phyloP scores from a whole-genome alignment of 92 coral and sea anemone species.

The Bergia sp. region DNA sequence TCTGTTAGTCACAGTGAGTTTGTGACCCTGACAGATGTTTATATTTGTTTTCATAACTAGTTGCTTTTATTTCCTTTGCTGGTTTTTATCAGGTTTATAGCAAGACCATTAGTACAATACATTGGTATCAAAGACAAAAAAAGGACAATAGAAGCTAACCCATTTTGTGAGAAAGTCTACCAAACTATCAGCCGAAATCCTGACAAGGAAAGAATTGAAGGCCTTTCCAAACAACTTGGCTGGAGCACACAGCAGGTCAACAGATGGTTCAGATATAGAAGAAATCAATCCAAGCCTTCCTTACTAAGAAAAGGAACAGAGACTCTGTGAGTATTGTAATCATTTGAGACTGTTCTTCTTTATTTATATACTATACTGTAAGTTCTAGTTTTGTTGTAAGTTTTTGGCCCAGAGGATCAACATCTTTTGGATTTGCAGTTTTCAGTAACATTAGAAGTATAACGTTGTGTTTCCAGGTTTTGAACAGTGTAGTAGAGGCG shows the following conservation, averaged over 20 bases:
- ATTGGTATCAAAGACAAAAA: slow-evolving; percentile 86
- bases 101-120: slow-evolving; percentile 72
- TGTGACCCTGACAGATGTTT: not conserved
- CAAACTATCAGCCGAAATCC: slow-evolving; percentile 85
- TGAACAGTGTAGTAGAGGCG: too few species aligned
- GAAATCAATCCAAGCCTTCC: slow-evolving; percentile 88
- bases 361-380: too few species aligned
- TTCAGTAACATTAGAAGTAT: too few species aligned
- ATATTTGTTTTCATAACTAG: not conserved
- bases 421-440: too few species aligned
- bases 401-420: too few species aligned
- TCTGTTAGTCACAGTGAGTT: too few species aligned
- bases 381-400: not conserved
- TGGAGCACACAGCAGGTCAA: slow-evolving; percentile 90
- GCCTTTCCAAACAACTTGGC: slow-evolving; percentile 91
- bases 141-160: slow-evolving; percentile 66
- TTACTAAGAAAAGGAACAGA: slow-evolving; percentile 83
- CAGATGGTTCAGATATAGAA: slow-evolving; percentile 86
- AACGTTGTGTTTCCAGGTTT: too few species aligned
- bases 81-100: slow-evolving; percentile 70
- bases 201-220: slow-evolving; percentile 77
- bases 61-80: not conserved
- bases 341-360: too few species aligned
- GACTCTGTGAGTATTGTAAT: slow-evolving; percentile 19
- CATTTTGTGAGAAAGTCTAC: slow-evolving; percentile 94